Conservation (phyloP, 1,140 invertebrate genomes). For the Matsumurasca onukii region DNA sequence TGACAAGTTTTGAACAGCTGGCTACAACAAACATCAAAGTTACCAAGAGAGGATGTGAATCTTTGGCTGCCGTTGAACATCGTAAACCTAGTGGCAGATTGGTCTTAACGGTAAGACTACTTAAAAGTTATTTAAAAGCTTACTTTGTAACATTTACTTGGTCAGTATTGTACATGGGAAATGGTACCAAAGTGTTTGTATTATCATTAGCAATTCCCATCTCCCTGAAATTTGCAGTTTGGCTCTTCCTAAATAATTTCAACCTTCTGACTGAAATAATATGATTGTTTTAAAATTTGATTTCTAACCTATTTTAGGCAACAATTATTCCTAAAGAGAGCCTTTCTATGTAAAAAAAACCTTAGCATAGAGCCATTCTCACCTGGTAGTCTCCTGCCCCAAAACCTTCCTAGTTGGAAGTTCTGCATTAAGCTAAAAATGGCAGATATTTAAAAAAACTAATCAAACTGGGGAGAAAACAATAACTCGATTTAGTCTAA, state of each 20-base stretch:
- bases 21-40: not conserved
- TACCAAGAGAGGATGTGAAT: not conserved
- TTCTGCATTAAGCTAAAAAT: no score
- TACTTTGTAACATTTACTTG: not conserved
- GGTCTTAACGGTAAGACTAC: not conserved
- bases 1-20: not conserved
- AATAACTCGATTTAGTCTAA: no score
- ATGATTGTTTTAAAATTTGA: not conserved
- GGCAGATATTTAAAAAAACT: no score
- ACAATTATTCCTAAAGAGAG: no score
- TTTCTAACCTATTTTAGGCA: no score
- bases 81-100: constrained; percentile 4
- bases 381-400: no score
- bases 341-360: no score
- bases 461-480: no score
- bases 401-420: no score
- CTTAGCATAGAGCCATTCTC: no score
- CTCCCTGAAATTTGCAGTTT: not conserved
- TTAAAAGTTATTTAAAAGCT: not conserved
- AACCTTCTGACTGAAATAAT: not conserved
- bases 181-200: not conserved
- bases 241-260: not conserved
- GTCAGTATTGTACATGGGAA: not conserved
- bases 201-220: not conserved
- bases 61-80: not conserved